phyloP scores from a whole-genome alignment of 2,797 vertebrate genomes.

The Tarsius wallacei region DNA sequence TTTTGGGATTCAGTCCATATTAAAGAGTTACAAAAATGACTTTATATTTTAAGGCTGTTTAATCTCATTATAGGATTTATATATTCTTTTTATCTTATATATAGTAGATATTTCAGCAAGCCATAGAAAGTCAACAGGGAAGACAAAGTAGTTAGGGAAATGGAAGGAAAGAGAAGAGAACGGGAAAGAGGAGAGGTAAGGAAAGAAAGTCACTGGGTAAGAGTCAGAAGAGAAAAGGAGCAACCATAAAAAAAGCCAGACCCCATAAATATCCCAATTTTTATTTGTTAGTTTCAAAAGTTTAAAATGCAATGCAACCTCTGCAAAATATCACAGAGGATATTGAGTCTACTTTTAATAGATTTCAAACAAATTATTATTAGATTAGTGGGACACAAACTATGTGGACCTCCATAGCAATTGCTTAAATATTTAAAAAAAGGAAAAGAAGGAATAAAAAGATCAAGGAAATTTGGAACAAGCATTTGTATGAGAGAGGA shows the following conservation, averaged over 20 bases:
- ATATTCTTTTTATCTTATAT: neutral
- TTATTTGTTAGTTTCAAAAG: neutral
- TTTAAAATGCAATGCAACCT: constrained; percentile 12
- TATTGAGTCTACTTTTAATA: constrained; percentile 39
- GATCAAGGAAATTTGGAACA: neutral
- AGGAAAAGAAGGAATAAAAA: neutral
- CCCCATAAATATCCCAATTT: neutral
- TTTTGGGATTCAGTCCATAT: neutral
- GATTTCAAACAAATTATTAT: constrained; percentile 32
- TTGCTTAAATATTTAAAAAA: constrained; percentile 57
- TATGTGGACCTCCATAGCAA: neutral
- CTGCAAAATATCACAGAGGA: constrained; percentile 13
- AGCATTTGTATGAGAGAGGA: neutral
- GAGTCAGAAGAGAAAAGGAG: neutral
- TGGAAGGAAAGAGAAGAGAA: neutral
- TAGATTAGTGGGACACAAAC: constrained; percentile 20
- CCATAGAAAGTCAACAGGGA: neutral
- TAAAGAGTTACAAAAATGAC: neutral
- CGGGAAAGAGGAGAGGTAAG: neutral
- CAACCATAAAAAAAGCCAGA: neutral
- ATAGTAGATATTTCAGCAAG: neutral
- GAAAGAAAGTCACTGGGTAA: neutral
- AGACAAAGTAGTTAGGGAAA: neutral
- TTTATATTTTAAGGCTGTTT: neutral
- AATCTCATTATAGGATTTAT: neutral